Conservation (phyloP, 2,888 invertebrate genomes). For the Tipula helvola region DNA sequence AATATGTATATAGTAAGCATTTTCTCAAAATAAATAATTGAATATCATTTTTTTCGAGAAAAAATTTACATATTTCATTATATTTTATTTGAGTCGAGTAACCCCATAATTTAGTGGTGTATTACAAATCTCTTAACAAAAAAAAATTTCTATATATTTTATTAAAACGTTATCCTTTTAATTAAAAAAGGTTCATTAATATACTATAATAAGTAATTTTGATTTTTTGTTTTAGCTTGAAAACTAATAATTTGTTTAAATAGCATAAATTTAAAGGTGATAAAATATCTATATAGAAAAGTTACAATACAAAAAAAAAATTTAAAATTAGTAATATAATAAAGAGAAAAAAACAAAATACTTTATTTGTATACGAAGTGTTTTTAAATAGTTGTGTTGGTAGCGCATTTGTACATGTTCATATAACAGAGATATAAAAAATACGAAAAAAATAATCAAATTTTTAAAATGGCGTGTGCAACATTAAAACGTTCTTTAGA, state of each 20-base stretch:
- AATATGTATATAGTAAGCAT: neutral
- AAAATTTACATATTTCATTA: neutral
- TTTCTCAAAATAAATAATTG: neutral
- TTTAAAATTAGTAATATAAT: neutral
- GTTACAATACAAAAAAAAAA: neutral
- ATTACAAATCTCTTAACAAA: neutral
- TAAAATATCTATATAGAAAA: neutral
- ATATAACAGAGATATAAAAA: neutral
- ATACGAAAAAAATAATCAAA: slow-evolving; percentile 4
- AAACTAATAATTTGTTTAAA: neutral
- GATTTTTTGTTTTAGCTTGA: neutral
- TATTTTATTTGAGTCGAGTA: neutral
- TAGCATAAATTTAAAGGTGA: neutral
- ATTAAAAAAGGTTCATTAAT: neutral
- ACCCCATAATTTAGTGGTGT: neutral
- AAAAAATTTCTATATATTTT: neutral
- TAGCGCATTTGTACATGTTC: neutral
- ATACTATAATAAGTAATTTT: neutral
- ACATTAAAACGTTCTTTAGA: slow-evolving; percentile 90
- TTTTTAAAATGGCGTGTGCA: slow-evolving; percentile 86
- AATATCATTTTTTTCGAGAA: neutral
- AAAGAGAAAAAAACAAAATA: neutral
- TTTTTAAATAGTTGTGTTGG: slow-evolving; percentile 4
- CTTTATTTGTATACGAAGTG: slow-evolving; percentile 4
- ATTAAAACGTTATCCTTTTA: neutral